Base-by-base conservation (phyloP, 2,888 invertebrate genomes). In the Netelia virgata region DNA sequence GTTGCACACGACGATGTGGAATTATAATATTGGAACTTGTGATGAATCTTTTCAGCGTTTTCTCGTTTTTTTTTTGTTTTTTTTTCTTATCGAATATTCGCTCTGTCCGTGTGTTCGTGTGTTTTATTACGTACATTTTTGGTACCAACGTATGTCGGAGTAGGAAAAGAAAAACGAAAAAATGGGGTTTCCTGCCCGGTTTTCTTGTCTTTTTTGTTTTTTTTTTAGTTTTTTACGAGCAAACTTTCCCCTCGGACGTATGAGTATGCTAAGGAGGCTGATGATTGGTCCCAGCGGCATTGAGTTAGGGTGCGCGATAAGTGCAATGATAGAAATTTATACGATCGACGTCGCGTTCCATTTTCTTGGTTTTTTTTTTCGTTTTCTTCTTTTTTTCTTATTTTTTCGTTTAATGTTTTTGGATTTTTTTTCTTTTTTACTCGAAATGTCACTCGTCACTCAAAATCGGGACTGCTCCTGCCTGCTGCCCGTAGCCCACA, bases 251-350 rank as follows among this genome's bases (percentile, higher is more conserved):
- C n/a, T 55, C n/a, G 57, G 74, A 78, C 75, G 70, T 82, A 73
- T 78, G 77, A 77, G 78, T 84, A 84, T 82, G 87, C 83, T 81
- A 86, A 80, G 89, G 88, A 89, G 90, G 88, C 90, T 87, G 89
- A 89, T 91, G 91, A 92, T 93, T 93, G 93, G 93, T 93, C 93
- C 93, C 93, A 91, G 90, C 89, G 91, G 91, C 91, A 78, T 84
- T 84, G 78, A 84, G 91, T 92, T 87, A 91, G 90, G 91, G 90
- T 90, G 91, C 88, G 90, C 87, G 85, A 86, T 81, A 82, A 77
- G 84, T 86, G 81, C 82, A 82, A 85, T 84, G 85, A 88, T 88
- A 86, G 83, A 88, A 83, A 86, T 84, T 82, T 83, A 75, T 77
- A 59, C 18, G 57, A 53, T 82, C 68, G 72, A 36, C 76, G 68